Base-by-base conservation (phyloP, 2,797 vertebrate species). In the Mormyrops attenuatus region DNA sequence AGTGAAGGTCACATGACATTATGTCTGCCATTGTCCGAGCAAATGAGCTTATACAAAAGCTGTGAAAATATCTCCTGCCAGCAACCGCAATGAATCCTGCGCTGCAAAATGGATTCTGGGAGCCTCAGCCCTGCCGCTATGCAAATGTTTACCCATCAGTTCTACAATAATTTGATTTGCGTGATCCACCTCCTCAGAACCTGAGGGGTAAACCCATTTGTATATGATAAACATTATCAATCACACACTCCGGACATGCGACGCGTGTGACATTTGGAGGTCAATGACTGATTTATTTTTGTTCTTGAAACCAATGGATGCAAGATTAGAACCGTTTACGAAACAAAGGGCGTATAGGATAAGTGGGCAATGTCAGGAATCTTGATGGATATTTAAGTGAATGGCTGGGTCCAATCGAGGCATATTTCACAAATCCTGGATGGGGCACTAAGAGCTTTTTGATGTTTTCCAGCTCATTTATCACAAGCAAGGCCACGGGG, bases 121-220 rank as follows among this genome's bases (percentile, higher is more conserved):
- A 66, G 63, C 38, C 41, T 44, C 52, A 11, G 63, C 89, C 34
- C 34, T 77, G 60, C 44, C 2, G 3, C 85, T 44, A 34, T 66
- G 57, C 44, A 85, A 86, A 60, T 52, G 84, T 69, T 89, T 17
- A 89, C 60, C 47, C 89, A 89, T 89, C 86, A 87, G 20, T 41
- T 34, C 84, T 57, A 50, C 63, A 66, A 86, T 60, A 84, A 89
- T 89, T 89, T 69, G 82, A 66, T 86, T 86, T 69, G 26, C 30
- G 30, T 52, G 22, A 3, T 82, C 38, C 30, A 41, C 77, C 41
- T 82, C 77, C 41, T 82, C 17, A 41, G 38, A 20, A 20, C 38
- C 38, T 44, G 77, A 82, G 38, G 17, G 41, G 7, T n/a, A 47
- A 41, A 82, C 77, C 41, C 38, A 82, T 82, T 82, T 82, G 77